Base-by-base conservation (phyloP, 2,797 vertebrate species). In the Cyclura pinguis region DNA sequence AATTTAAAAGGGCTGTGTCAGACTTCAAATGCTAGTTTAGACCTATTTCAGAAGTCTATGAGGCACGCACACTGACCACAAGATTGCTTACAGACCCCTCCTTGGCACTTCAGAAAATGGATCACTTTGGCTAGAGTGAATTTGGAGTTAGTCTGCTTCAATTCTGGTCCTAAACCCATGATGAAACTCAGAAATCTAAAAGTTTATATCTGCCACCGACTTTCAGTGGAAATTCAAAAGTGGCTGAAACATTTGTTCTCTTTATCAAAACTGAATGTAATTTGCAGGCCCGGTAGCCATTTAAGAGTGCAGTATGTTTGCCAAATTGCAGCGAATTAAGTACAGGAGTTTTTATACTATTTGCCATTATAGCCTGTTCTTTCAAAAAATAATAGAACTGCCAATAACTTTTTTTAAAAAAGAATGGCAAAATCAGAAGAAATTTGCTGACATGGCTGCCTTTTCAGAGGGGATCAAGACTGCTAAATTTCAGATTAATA, bases 1-100 rank as follows among this genome's bases (percentile, higher is more conserved):
- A 80, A 89, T 89, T 85, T 89, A 50, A 80, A 85, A 85, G 69
- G 62, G 47, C 27, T 89, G 83, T 72, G 62, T 80, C 83, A 85
- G 35, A 82, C 27, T 85, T 80, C 62, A 89, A 42, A 69, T 89
- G 59, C n/a, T 52, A 35, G 29, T 85, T 55, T 32, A 89, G 80
- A 10, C 24, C 76, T 85, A 38, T 57, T 50, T 50, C 42, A 50
- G 22, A 47, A 13, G 5, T 55, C 80, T 57, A 12, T 18, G 24
- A 69, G 67, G 67, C 67, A 69, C 32, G 29, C 29, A 69, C 10
- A 69, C 29, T 69, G 24, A 78, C 42, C 24, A 78, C 76, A 27
- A 50, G 27, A 47, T 78, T 78, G 24, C 10, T 12, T 50, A 47
- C 8, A 78, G 1, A 50, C 8, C 27, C 35, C 38, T 35, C 13